Evolutionary conservation across 2,888 invertebrate species (phyloP).

Genomic region (Cheilosia urbana): DNA sequence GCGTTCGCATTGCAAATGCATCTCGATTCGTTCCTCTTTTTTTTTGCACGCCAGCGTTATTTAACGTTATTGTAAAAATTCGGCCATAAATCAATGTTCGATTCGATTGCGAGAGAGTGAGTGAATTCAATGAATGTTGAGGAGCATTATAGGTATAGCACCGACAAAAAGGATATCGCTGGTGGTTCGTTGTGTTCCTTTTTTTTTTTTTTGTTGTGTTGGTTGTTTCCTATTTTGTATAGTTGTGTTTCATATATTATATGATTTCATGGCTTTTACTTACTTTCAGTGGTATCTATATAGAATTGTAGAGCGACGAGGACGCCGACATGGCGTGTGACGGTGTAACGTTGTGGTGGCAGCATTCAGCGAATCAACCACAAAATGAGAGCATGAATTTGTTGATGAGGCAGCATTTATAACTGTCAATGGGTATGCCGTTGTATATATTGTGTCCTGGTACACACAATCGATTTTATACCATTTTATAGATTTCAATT

Average conservation of each 20-base stretch:
- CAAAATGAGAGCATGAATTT: slow-evolving; percentile 75
- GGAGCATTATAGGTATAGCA: slow-evolving; percentile 28
- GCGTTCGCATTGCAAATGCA: slow-evolving; percentile 62
- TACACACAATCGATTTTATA: slow-evolving; percentile 53
- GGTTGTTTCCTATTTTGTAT: slow-evolving; percentile 27
- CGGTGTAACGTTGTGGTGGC: slow-evolving; percentile 65
- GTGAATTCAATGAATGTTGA: slow-evolving; percentile 51
- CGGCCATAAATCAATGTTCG: slow-evolving; percentile 74
- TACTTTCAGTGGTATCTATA: slow-evolving; percentile 36
- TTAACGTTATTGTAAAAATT: slow-evolving; percentile 74
- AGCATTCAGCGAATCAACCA: slow-evolving; percentile 70
- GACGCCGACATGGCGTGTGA: slow-evolving; percentile 54
- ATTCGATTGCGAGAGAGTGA: slow-evolving; percentile 55
- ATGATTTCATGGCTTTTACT: slow-evolving; percentile 64
- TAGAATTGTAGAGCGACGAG: background rate
- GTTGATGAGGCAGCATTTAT: slow-evolving; percentile 74
- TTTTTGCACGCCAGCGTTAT: slow-evolving; percentile 55
- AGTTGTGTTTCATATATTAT: slow-evolving; percentile 18
- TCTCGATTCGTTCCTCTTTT: slow-evolving; percentile 55
- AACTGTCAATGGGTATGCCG: slow-evolving; percentile 57
- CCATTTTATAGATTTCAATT: slow-evolving; percentile 61
- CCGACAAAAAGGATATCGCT: slow-evolving; percentile 58
- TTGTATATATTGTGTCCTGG: slow-evolving; percentile 18
- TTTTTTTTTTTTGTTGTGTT: slow-evolving; percentile 50
- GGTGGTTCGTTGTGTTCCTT: slow-evolving; percentile 51